Evolutionary conservation across 2,888 invertebrate species (phyloP), one percentile per base, ranked within the genome.

Genomic region (Thysanoteuthis rhombus): DNA sequence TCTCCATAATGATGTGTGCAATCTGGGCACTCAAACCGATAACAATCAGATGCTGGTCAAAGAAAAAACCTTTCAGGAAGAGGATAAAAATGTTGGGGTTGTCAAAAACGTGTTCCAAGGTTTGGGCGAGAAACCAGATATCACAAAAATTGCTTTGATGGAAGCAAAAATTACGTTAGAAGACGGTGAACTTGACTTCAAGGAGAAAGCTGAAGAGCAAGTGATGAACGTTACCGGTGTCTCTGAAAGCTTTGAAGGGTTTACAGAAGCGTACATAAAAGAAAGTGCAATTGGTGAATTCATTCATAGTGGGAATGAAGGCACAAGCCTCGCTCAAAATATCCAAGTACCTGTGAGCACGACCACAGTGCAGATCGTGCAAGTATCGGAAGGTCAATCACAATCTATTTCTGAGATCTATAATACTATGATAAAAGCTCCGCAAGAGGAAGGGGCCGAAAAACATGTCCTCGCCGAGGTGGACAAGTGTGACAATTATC

Each of bases 71-170:
- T 39, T 39, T 32, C 28, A 28, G 12, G 40, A 39, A 39, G 38
- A 25, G 38, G 92, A 92, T 40, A 92, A 92, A 45, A 92, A 40
- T 25, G 32, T 92, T 45, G 39, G 12, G 25, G 8, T 32, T 1
- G 92, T 42, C n/a, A 40, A 92, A 32, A 92, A 19, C 32, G 40
- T 36, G 22, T 40, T 42, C 45, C n/a, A 40, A 12, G 91, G 32
- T 25, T 42, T 42, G 45, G 32, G 38, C 10, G 92, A 92, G 32
- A 92, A 92, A 92, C 42, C 92, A 1, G 92, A 92, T 22, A 92
- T 92, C 19, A 92, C 92, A 12, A 92, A 92, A 32, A 92, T 92
- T 40, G 92, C 92, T 42, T 45, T 92, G n/a, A 40, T 92, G n/a
- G 92, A 92, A 92, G 92, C 92, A 1, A 92, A 92, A 40, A 92